Base-by-base conservation (phyloP, 2,888 invertebrate genomes). In the Cryptosula pallasiana region DNA sequence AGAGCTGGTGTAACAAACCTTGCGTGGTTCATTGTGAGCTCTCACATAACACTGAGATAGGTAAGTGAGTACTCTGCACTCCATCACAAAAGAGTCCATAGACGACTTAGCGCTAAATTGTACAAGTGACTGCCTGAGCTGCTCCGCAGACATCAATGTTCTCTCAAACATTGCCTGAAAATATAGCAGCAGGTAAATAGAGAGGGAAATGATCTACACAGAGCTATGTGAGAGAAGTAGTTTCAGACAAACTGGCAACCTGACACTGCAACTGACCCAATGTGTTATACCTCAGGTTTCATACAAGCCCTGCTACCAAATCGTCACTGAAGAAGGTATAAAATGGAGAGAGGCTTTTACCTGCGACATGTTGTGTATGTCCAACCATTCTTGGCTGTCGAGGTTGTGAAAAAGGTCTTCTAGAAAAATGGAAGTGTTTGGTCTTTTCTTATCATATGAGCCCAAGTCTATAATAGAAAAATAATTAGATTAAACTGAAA, bases 121-220 rank as follows among this genome's bases (percentile, higher is more conserved):
- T 13, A 63, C 34, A 16, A 63, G 3, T 16, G 63, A 63, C 16
- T 63, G 29, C 32, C 5, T 63, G 9, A 63, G 32, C 32, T 63
- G 63, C 63, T 63, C 32, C 16, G 32, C 13, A 27, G 63, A 32
- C 63, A 63, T 63, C 29, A 63, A n/a, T 63, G 63, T 63, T n/a
- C 63, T 27, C 63, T 63, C 63, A 63, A 63, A 63, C 32, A 63
- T 63, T 3, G 63, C 63, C 63, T 63, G 32, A 20, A 27, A 63
- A 9, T n/a, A n/a, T n/a, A n/a, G n/a, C n/a, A n/a, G n/a, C n/a
- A n/a, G n/a, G n/a, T n/a, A n/a, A n/a, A n/a, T n/a, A n/a, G n/a
- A n/a, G n/a, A n/a, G n/a, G n/a, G n/a, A n/a, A n/a, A n/a, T n/a
- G n/a, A n/a, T n/a, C n/a, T n/a, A n/a, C n/a, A n/a, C n/a, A n/a